Conservation (phyloP, 2,113 vertebrate species). For the Barbus barbus region DNA sequence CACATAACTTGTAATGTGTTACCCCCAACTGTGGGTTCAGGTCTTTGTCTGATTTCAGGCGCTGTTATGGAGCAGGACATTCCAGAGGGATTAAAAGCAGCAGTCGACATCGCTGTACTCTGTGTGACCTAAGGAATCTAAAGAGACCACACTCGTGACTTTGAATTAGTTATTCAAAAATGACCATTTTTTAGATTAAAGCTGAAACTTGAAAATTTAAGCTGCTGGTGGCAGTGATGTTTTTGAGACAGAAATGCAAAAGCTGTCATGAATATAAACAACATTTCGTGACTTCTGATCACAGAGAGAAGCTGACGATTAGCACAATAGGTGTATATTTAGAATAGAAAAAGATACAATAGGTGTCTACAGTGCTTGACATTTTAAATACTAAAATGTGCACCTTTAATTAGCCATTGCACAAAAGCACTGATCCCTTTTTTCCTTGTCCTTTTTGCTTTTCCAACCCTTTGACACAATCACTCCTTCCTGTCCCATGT, state of each 20-base stretch:
- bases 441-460: slow-evolving; percentile 60
- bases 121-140: not conserved
- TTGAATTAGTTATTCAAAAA: not conserved
- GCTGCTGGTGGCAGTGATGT: not conserved
- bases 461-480: slow-evolving; percentile 37
- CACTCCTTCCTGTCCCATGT: slow-evolving; percentile 40
- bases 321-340: not conserved
- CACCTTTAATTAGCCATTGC: slow-evolving; percentile 5
- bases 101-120: not conserved
- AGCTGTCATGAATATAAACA: not conserved
- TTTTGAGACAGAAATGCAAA: not conserved
- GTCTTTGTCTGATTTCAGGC: not conserved
- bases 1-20: not conserved
- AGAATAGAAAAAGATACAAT: not conserved
- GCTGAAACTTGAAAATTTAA: not conserved
- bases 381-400: too few species aligned
- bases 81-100: not conserved
- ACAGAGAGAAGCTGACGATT: not conserved
- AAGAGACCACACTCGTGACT: not conserved
- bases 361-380: not conserved
- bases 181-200: not conserved
- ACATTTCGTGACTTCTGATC: not conserved
- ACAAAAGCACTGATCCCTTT: slow-evolving; percentile 16
- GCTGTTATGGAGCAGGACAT: not conserved
- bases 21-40: not conserved